A percentile compares a stretch with the other conserved stretches of the same genome.
These are phyloP conservation scores for Periplaneta americana DNA, from an alignment of 1,140 invertebrate species.

Conservation along the genomic window DNA sequence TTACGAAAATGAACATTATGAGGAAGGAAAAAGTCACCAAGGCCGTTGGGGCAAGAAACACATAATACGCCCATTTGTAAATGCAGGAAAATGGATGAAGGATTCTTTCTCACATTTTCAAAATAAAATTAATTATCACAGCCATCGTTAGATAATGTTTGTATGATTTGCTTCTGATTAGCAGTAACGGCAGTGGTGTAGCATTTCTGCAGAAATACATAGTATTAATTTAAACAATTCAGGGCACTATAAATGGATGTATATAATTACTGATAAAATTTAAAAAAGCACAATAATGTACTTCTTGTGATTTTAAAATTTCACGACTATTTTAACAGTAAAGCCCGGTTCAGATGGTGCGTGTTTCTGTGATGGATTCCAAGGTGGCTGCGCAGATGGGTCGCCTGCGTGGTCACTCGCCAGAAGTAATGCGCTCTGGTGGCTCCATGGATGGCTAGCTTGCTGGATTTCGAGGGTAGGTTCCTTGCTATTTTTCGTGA, in stretches of 20 bases:
- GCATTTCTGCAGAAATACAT: not conserved
- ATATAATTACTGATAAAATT: not conserved
- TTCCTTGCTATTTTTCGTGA: too few species aligned
- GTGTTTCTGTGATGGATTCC: too few species aligned
- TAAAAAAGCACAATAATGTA: not conserved
- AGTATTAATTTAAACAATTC: not conserved
- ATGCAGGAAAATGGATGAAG: not conserved
- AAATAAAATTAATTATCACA: not conserved
- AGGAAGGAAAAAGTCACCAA: not conserved
- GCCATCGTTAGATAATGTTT: not conserved
- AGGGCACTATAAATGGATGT: not conserved
- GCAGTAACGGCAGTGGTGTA: not conserved
- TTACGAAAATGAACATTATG: not conserved
- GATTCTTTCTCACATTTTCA: not conserved
- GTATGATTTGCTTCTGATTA: not conserved
- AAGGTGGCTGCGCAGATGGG: too few species aligned
- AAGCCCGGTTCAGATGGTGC: too few species aligned
- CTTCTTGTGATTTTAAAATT: not conserved
- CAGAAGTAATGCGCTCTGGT: too few species aligned
- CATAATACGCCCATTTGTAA: not conserved
- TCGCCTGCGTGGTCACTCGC: too few species aligned
- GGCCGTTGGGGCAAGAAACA: not conserved
- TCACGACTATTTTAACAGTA: not conserved
- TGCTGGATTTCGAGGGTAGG: too few species aligned
- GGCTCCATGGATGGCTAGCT: too few species aligned